Percentiles rank a stretch among this genome's conserved stretches.
Evolutionary conservation across 2,888 invertebrate species (phyloP).

Genomic region (Heteropelma amictum): DNA sequence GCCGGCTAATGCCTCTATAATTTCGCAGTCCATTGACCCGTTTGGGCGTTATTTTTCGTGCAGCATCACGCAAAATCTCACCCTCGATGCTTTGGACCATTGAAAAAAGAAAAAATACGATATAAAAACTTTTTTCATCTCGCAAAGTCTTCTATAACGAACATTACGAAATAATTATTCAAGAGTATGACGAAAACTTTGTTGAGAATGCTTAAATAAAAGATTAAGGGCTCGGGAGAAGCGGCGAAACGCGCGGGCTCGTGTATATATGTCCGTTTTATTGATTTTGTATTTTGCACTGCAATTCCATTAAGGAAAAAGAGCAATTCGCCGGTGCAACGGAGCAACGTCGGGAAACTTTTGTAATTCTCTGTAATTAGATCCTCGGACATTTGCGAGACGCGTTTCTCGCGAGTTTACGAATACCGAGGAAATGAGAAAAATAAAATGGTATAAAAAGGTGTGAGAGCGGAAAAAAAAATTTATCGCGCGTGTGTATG

Average conservation of each 20-base stretch:
- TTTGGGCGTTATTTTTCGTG: too few relatives aligned
- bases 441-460: slow-evolving; percentile 6
- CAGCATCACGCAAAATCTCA: too few relatives aligned
- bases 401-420: not conserved
- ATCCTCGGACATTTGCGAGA: not conserved
- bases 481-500: slow-evolving; percentile 12
- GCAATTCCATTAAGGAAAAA: not conserved
- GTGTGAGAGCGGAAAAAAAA: not conserved
- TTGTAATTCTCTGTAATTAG: slow-evolving; percentile 24
- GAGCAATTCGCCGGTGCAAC: not conserved
- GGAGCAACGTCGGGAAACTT: not conserved
- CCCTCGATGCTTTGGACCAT: too few relatives aligned
- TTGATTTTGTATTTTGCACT: not conserved
- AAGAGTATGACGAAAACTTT: too few relatives aligned
- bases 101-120: too few relatives aligned
- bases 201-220: not conserved
- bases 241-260: not conserved
- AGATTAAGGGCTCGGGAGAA: not conserved
- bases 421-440: not conserved
- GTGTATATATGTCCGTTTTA: too few relatives aligned
- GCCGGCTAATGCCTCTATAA: not conserved
- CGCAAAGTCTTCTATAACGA: too few relatives aligned
- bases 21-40: not conserved
- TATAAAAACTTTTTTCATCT: too few relatives aligned
- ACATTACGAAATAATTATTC: too few relatives aligned